phyloP scores from a whole-genome alignment of 2,888 invertebrate genomes.

The Linnaemya vulpina region DNA sequence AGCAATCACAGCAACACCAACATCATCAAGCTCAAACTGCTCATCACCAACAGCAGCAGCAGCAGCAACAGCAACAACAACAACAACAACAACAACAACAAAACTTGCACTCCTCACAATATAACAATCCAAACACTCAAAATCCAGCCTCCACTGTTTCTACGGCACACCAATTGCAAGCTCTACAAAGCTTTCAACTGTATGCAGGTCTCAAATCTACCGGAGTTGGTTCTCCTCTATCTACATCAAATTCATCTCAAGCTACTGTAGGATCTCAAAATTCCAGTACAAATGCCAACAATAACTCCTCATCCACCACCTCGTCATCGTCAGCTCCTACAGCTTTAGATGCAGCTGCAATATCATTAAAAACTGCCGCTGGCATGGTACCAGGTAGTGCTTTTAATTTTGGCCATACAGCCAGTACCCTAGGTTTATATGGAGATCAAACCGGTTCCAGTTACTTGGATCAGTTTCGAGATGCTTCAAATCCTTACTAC shows the following conservation, averaged over 20 bases:
- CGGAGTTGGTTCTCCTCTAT: conserved; percentile 78
- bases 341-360: conserved; percentile 81
- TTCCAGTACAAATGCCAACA: conserved; percentile 74
- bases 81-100: conserved; percentile 75
- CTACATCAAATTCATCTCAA: conserved; percentile 68
- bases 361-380: conserved; percentile 87
- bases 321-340: conserved; percentile 72
- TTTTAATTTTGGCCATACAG: conserved; percentile 91
- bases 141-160: conserved; percentile 75
- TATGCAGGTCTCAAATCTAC: conserved; percentile 85
- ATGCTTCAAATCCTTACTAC: conserved; percentile 86
- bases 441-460: conserved; percentile 84
- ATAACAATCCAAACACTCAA: conserved; percentile 75
- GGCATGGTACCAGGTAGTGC: conserved; percentile 92
- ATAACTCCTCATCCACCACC: conserved; percentile 64
- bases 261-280: conserved; percentile 70
- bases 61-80: conserved; percentile 75
- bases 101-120: conserved; percentile 70
- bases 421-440: conserved; percentile 84
- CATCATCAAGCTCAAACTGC: conserved; percentile 74
- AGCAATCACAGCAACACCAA: conserved; percentile 74
- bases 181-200: conserved; percentile 85
- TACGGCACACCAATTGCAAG: conserved; percentile 79
- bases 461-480: conserved; percentile 88
- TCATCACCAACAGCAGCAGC: conserved; percentile 66